Evolutionary conservation across 23 tunicate genomes (phyloP).

Genomic region (Ciona savignyi): DNA sequence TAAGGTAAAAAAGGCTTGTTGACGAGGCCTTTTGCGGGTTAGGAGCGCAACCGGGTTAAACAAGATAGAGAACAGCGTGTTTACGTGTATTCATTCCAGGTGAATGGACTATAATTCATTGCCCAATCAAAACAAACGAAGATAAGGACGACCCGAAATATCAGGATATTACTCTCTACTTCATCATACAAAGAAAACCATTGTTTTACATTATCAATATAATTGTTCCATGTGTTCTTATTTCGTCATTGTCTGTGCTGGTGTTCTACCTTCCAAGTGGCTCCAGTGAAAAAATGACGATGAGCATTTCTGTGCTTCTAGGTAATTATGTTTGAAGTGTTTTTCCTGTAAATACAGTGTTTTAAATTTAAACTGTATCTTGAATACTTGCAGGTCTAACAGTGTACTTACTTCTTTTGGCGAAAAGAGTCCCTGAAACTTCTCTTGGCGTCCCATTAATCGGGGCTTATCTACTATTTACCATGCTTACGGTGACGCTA

Average conservation of each 20-base stretch:
- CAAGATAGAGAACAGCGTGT: no score
- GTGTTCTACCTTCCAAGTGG: conserved; percentile 73
- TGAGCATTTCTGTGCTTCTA: conserved; percentile 78
- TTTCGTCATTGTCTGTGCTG: conserved; percentile 67
- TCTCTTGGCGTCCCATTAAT: conserved; percentile 78
- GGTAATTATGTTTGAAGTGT: conserved; percentile 27
- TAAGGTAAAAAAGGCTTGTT: no score
- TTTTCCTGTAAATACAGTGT: no score
- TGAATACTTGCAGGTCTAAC: conserved; percentile 34
- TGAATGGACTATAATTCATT: conserved; percentile 77
- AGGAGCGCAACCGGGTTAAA: no score
- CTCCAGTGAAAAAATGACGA: conserved; percentile 64
- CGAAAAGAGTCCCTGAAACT: conserved; percentile 83
- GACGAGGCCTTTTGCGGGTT: no score
- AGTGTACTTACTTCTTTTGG: conserved; percentile 61
- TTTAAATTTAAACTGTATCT: no score
- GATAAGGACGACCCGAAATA: conserved; percentile 26
- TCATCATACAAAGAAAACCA: conserved; percentile 62
- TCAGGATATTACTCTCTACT: conserved; percentile 62
- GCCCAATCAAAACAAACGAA: conserved; percentile 65
- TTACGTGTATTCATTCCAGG: no score
- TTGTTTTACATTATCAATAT: conserved; percentile 75
- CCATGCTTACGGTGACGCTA: conserved; percentile 63
- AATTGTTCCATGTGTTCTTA: conserved; percentile 79
- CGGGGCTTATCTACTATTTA: conserved; percentile 52